Conservation (phyloP, 2,113 vertebrate species). For the Hemiprocne comata region DNA sequence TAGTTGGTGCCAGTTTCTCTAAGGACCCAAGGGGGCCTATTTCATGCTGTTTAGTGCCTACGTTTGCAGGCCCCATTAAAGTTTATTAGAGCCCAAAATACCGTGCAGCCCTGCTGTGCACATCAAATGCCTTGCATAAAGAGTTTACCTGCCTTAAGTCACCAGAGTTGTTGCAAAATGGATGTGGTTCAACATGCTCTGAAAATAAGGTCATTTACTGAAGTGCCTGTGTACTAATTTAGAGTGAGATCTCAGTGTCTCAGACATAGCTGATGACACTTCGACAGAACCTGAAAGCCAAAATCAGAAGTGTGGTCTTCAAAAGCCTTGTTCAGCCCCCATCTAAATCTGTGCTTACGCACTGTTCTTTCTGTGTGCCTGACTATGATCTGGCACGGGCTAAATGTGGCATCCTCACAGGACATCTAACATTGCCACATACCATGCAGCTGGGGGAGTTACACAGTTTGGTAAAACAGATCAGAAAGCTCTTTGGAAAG, state of each 20-base stretch:
- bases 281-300: background rate
- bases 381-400: background rate
- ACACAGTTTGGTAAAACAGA: background rate
- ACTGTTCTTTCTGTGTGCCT: background rate
- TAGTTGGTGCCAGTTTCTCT: background rate
- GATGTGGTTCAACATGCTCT: background rate
- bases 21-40: background rate
- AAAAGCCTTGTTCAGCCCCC: background rate
- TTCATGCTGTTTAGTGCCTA: background rate
- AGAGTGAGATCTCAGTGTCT: background rate
- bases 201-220: background rate
- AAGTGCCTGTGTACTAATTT: background rate
- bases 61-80: background rate
- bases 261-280: background rate
- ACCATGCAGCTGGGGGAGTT: background rate
- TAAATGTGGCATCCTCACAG: background rate
- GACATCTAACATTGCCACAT: background rate
- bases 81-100: background rate
- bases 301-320: background rate
- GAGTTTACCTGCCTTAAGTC: background rate
- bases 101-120: background rate
- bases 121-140: background rate
- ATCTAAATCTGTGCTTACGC: background rate
- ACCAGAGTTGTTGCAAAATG: background rate
- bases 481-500: background rate